A percentile compares a stretch with the other conserved stretches of the same genome.
Conservation (phyloP, 2,113 vertebrate species). For the Nerophis lumbriciformis region DNA sequence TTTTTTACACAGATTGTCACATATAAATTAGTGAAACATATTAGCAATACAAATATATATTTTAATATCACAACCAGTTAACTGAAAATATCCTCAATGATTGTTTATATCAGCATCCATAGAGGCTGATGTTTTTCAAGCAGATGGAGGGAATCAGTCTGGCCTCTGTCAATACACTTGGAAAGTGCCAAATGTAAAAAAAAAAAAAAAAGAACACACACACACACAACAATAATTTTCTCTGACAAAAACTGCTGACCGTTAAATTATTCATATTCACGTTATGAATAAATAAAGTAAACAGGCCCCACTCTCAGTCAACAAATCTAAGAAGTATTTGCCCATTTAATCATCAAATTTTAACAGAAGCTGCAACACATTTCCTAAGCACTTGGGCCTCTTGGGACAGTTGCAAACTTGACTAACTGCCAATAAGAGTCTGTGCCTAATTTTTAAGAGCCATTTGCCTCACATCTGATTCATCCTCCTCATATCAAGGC, state of each 20-base stretch:
- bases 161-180: conserved; percentile 41
- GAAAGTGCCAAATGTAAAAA: conserved; percentile 45
- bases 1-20: too few species aligned
- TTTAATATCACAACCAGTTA: too few species aligned
- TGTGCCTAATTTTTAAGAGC: conserved; percentile 49
- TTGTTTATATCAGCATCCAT: conserved; percentile 13
- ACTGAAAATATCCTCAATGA: neutral
- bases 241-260: conserved; percentile 65
- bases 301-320: conserved; percentile 52
- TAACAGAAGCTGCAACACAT: conserved; percentile 67
- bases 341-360: conserved; percentile 69
- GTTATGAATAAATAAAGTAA: conserved; percentile 71
- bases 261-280: conserved; percentile 69
- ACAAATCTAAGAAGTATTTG: conserved; percentile 68
- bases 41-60: too few species aligned
- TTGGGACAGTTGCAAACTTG: conserved; percentile 53
- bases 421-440: conserved; percentile 58
- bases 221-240: conserved; percentile 53
- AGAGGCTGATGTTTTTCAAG: conserved; percentile 4
- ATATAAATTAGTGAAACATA: too few species aligned
- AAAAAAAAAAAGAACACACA: conserved; percentile 47
- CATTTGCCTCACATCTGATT: conserved; percentile 51
- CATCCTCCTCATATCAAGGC: conserved; percentile 35
- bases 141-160: conserved; percentile 18
- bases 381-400: conserved; percentile 54